Conservation (phyloP, 2,113 vertebrate species). For the Callorhinus ursinus region DNA sequence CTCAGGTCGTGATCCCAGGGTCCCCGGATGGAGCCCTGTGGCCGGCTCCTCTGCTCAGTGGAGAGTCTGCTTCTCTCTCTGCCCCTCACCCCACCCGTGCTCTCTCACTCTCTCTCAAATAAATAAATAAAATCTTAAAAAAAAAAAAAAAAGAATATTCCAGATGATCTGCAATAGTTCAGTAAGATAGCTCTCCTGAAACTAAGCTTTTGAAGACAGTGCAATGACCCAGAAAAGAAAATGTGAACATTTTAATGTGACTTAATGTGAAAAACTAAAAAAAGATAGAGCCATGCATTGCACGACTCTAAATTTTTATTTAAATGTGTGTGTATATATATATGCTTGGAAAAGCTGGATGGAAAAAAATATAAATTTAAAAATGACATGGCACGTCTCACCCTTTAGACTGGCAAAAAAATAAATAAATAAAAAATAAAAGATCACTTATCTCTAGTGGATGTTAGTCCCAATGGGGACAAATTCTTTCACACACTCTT, state of each 20-base stretch:
- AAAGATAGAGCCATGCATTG: not conserved
- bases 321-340: not conserved
- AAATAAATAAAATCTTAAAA: no score
- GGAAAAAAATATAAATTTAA: conserved; percentile 25
- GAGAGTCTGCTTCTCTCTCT: no score
- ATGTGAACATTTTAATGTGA: conserved; percentile 29
- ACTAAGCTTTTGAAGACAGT: not conserved
- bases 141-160: not conserved
- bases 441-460: not conserved
- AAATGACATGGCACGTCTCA: not conserved
- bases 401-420: not conserved
- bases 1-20: no score
- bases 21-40: no score
- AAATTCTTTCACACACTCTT: not conserved
- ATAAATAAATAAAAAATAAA: not conserved
- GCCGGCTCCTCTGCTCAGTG: no score
- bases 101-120: no score
- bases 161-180: not conserved
- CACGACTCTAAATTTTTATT: not conserved
- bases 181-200: not conserved
- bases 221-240: not conserved
- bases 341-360: not conserved
- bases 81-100: no score
- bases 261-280: not conserved
- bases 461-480: not conserved